Evolutionary conservation across 2,797 vertebrate genomes (phyloP).

Genomic region (Pseudomugil gertrudae): DNA sequence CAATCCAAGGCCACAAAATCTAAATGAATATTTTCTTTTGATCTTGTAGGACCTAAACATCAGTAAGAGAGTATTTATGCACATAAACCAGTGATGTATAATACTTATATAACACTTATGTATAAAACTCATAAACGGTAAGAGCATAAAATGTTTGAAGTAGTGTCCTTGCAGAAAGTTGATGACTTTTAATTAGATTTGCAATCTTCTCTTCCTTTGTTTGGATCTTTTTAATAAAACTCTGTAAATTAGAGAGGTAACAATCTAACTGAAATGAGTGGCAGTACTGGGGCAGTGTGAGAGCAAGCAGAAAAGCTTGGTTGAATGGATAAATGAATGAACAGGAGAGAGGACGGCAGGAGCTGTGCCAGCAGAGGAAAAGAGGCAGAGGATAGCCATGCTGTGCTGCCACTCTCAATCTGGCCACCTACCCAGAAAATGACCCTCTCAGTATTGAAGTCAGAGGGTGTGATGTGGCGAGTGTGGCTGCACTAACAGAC

Average conservation of each 20-base stretch:
- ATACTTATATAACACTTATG: too few species aligned
- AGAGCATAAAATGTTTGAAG: constrained; percentile 21
- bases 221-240: not conserved
- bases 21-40: not conserved
- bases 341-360: constrained; percentile 43
- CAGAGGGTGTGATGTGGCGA: constrained; percentile 48
- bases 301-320: constrained; percentile 36
- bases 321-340: constrained; percentile 55
- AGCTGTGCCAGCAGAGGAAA: constrained; percentile 52
- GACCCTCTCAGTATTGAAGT: constrained; percentile 65
- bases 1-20: not conserved
- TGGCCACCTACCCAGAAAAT: constrained; percentile 58
- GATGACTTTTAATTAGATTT: not conserved
- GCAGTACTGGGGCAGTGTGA: constrained; percentile 23
- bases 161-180: not conserved
- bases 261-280: constrained; percentile 38
- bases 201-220: not conserved
- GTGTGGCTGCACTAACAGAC: constrained; percentile 61
- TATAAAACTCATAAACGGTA: too few species aligned
- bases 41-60: constrained; percentile 1
- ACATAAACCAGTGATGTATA: constrained; percentile 4
- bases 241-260: constrained; percentile 5
- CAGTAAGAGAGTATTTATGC: not conserved
- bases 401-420: constrained; percentile 61
- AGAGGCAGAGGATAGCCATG: constrained; percentile 43